phyloP scores from a whole-genome alignment of 1,140 invertebrate genomes.

The Drosophila chauvacae region DNA sequence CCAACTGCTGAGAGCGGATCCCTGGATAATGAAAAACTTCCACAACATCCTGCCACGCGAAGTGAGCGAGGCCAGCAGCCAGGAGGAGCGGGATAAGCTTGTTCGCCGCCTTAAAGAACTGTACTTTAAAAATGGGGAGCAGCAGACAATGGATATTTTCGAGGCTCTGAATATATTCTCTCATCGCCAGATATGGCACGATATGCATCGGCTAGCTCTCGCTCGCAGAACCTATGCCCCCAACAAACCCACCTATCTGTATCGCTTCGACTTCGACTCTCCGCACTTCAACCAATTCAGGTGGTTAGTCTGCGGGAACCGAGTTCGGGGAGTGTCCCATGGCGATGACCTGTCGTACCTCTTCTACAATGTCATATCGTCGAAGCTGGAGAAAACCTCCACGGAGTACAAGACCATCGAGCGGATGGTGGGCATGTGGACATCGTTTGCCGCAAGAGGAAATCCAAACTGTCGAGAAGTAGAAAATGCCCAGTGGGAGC shows the following conservation, averaged over 20 bases:
- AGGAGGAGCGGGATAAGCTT: conserved; percentile 49
- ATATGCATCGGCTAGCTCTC: conserved; percentile 75
- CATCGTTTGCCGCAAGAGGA: conserved; percentile 80
- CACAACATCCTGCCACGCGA: conserved; percentile 57
- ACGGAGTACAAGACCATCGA: conserved; percentile 78
- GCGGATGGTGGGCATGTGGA: conserved; percentile 83
- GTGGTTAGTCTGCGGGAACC: conserved; percentile 69
- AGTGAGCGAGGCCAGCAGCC: conserved; percentile 54
- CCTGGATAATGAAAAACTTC: conserved; percentile 52
- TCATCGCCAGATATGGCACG: conserved; percentile 81
- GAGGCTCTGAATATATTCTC: conserved; percentile 66
- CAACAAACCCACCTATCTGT: conserved; percentile 77
- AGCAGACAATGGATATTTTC: conserved; percentile 51
- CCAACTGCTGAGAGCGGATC: conserved; percentile 37
- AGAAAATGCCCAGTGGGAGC: conserved; percentile 46
- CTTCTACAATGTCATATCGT: conserved; percentile 84
- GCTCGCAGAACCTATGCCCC: conserved; percentile 66
- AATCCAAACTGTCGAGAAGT: conserved; percentile 66
- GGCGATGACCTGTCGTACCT: conserved; percentile 88
- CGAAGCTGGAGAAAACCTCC: conserved; percentile 52
- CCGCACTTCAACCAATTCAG: conserved; percentile 70
- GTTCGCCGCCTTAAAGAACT: conserved; percentile 44
- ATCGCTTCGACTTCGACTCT: conserved; percentile 84
- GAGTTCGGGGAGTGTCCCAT: conserved; percentile 85
- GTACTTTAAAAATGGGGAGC: conserved; percentile 60